Conservation (phyloP, 1,140 invertebrate species). For the Helicoverpa zea region DNA sequence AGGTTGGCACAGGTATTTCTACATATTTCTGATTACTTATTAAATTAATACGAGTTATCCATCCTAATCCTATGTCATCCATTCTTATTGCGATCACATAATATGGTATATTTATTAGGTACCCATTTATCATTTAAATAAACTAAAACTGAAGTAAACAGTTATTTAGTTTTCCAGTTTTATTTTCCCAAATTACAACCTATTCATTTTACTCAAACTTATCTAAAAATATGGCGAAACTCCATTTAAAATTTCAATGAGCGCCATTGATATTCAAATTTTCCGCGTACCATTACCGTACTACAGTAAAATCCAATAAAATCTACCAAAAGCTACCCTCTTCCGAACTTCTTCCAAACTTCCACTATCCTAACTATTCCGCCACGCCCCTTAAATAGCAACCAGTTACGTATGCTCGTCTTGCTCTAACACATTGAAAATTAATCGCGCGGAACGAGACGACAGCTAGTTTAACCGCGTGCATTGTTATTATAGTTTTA, state of each 20-base stretch:
- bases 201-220: background rate
- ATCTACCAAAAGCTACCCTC: slow-evolving; percentile 72
- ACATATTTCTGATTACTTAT: too few relatives aligned
- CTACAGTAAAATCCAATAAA: slow-evolving; percentile 76
- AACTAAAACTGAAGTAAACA: too few relatives aligned
- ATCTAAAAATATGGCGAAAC: slow-evolving; percentile 15
- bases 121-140: too few relatives aligned
- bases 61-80: too few relatives aligned
- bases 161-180: too few relatives aligned
- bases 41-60: too few relatives aligned
- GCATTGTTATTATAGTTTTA: slow-evolving; percentile 84
- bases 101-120: too few relatives aligned
- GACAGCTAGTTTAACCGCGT: slow-evolving; percentile 64
- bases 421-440: slow-evolving; percentile 59
- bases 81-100: too few relatives aligned
- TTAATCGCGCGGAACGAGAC: slow-evolving; percentile 64
- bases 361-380: slow-evolving; percentile 81
- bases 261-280: slow-evolving; percentile 52
- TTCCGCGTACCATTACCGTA: slow-evolving; percentile 59
- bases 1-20: too few relatives aligned
- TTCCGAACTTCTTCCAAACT: slow-evolving; percentile 81
- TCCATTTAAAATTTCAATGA: slow-evolving; percentile 38
- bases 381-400: slow-evolving; percentile 65
- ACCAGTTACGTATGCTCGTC: slow-evolving; percentile 60
- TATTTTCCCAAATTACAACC: background rate